Evolutionary conservation across 64 coral and sea anemone genomes (phyloP).

Genomic region (Dendronephthya gigantea): DNA sequence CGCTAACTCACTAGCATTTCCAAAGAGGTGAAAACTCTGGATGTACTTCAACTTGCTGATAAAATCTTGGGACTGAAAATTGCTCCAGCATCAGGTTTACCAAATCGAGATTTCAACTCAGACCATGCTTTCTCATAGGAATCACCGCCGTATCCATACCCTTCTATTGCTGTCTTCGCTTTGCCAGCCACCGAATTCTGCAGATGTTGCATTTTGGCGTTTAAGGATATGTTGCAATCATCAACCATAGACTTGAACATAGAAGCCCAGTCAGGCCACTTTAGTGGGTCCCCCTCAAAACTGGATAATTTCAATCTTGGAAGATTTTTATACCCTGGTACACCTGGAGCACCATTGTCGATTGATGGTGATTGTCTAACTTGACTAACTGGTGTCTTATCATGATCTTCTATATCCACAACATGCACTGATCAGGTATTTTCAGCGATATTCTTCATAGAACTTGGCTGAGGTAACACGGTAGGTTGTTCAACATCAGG

Average conservation of each 20-base stretch:
- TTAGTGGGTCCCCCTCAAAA: conserved; percentile 20
- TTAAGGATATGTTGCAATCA: conserved; percentile 21
- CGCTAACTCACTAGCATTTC: no score
- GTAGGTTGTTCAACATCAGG: no score
- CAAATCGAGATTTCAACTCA: conserved; percentile 28
- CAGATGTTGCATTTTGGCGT: conserved; percentile 39
- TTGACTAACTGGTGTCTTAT: no score
- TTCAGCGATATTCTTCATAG: no score
- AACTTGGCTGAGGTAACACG: no score
- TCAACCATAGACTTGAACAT: conserved; percentile 26
- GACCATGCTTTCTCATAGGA: conserved; percentile 17
- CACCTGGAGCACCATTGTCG: no score
- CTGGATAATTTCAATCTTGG: no score
- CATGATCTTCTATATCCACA: no score
- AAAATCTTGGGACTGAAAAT: neutral
- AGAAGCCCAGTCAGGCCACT: conserved; percentile 22
- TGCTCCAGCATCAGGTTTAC: neutral
- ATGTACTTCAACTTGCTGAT: neutral
- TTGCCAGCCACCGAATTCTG: conserved; percentile 28
- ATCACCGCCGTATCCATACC: conserved; percentile 40
- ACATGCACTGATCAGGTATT: no score
- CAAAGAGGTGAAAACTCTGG: no score
- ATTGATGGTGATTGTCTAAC: no score
- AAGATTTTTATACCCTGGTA: no score
- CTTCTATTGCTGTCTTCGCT: conserved; percentile 40